Conservation (phyloP, 2,797 vertebrate genomes). For the Artibeus jamaicensis region DNA sequence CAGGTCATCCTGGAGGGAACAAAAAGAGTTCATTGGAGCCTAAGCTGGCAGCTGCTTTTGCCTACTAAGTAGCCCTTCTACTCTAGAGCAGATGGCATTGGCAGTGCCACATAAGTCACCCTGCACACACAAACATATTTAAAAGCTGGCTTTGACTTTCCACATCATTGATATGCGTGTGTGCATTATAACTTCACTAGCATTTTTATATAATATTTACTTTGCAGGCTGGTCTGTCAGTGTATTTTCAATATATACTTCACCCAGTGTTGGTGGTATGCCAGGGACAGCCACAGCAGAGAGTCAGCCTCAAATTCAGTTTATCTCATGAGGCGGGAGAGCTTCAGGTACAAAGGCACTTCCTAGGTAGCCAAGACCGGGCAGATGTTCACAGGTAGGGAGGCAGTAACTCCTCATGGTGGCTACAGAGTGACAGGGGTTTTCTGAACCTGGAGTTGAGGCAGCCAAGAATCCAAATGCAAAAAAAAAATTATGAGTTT, state of each 20-base stretch:
- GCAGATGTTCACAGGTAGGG: not conserved
- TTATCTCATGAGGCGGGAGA: not conserved
- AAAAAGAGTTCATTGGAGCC: constrained; percentile 74
- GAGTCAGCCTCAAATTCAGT: not conserved
- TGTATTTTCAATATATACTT: not conserved
- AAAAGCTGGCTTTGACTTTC: constrained; percentile 5
- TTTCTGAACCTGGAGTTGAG: not conserved
- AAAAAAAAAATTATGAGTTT: not conserved
- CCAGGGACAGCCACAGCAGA: not conserved
- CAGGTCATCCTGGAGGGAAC: constrained; percentile 77
- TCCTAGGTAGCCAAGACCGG: not conserved
- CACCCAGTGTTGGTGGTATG: not conserved
- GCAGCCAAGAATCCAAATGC: not conserved
- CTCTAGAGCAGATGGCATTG: constrained; percentile 67
- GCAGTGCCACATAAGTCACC: constrained; percentile 57
- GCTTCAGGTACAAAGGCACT: not conserved
- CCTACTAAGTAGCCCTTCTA: constrained; percentile 78
- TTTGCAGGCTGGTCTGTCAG: not conserved
- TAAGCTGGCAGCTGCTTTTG: constrained; percentile 77
- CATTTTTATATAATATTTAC: not conserved
- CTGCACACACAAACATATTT: not conserved
- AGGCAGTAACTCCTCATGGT: accelerated
- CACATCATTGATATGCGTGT: not conserved
- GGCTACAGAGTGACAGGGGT: not conserved
- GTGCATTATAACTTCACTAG: not conserved